Conservation (phyloP, 2,113 vertebrate genomes). For the Neogobius melanostomus region DNA sequence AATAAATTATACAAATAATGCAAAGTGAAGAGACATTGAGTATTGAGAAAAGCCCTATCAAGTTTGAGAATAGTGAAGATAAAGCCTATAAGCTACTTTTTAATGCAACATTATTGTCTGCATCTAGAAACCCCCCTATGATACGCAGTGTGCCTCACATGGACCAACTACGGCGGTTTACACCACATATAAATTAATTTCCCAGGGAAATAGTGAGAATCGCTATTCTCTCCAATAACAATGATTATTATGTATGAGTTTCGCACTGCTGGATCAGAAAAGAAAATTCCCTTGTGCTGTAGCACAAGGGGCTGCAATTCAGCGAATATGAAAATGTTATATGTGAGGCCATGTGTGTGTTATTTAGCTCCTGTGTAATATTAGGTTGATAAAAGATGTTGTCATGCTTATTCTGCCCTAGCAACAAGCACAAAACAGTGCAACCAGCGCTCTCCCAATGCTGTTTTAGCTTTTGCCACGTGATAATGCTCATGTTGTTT, state of each 20-base stretch:
- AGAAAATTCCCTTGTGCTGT: slow-evolving; percentile 9
- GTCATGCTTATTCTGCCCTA: too few species aligned
- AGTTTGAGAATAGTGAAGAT: not conserved
- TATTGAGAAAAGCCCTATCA: too few species aligned
- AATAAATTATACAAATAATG: too few species aligned
- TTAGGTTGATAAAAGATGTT: not conserved
- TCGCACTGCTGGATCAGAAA: slow-evolving; percentile 22
- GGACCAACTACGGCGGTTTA: slow-evolving; percentile 41
- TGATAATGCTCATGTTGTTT: too few species aligned
- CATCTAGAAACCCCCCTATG: slow-evolving; percentile 9
- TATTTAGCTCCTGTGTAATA: not conserved
- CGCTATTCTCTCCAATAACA: slow-evolving; percentile 43
- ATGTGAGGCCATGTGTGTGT: not conserved
- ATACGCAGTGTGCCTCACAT: slow-evolving; percentile 37
- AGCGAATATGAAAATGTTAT: not conserved
- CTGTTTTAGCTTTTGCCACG: too few species aligned
- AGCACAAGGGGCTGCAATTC: not conserved
- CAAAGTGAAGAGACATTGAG: too few species aligned
- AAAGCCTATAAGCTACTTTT: not conserved
- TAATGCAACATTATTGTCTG: slow-evolving; percentile 10
- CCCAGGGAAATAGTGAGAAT: slow-evolving; percentile 50
- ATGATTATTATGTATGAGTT: slow-evolving; percentile 49
- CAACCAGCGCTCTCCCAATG: not conserved
- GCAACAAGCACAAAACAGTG: not conserved
- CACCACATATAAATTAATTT: slow-evolving; percentile 51